Evolutionary conservation across 1,140 invertebrate species (phyloP).

Genomic region (Cyclargus thomasi): DNA sequence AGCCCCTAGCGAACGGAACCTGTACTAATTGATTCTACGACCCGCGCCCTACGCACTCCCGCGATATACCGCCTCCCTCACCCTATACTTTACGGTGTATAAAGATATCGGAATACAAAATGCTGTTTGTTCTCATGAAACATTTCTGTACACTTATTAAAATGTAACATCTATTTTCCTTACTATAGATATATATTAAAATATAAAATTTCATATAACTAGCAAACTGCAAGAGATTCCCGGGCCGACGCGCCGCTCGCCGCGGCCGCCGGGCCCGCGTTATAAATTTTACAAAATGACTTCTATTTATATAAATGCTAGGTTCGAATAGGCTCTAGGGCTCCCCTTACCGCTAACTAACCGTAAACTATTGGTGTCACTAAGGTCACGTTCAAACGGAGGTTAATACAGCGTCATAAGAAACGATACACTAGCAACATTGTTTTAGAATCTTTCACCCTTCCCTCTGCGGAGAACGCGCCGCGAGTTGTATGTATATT

Average conservation of each 20-base stretch:
- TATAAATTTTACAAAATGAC: constrained; percentile 61
- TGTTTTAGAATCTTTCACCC: constrained; percentile 34
- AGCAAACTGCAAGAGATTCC: constrained; percentile 67
- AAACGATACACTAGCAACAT: constrained; percentile 41
- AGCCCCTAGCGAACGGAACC: constrained; percentile 36
- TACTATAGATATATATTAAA: constrained; percentile 67
- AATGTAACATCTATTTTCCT: constrained; percentile 31
- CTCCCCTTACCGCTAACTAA: constrained; percentile 52
- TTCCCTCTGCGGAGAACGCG: constrained; percentile 27
- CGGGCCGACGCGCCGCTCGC: constrained; percentile 40
- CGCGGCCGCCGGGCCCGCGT: constrained; percentile 27
- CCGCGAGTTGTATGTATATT: constrained; percentile 28
- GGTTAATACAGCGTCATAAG: constrained; percentile 48
- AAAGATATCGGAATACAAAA: not conserved
- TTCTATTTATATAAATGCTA: constrained; percentile 68
- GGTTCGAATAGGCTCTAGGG: constrained; percentile 54
- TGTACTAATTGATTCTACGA: constrained; percentile 52
- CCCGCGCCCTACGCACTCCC: constrained; percentile 26
- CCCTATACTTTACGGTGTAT: constrained; percentile 16
- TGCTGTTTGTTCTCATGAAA: not conserved
- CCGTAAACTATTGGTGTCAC: constrained; percentile 65
- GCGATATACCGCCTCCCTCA: constrained; percentile 26
- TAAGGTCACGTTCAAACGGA: constrained; percentile 46
- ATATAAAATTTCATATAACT: constrained; percentile 71
- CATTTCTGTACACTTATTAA: constrained; percentile 8